Conservation (phyloP, 2,797 vertebrate genomes). For the Clarias fuscus region DNA sequence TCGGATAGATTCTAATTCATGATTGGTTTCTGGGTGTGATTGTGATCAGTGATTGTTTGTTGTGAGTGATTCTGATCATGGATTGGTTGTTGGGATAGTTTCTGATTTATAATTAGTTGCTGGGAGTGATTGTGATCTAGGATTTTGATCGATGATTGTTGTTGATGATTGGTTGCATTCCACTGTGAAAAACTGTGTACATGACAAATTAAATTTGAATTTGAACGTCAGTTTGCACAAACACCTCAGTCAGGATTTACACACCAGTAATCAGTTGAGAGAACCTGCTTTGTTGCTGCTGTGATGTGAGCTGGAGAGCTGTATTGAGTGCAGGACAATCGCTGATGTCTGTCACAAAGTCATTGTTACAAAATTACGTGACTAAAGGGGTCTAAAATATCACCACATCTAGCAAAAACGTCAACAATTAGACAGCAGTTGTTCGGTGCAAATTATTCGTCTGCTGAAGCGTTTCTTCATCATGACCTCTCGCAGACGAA, state of each 20-base stretch:
- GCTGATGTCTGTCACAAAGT: neutral
- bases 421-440: neutral
- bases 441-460: neutral
- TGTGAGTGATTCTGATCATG: too few relatives aligned
- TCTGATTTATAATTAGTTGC: too few relatives aligned
- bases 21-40: too few relatives aligned
- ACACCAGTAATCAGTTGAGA: neutral
- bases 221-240: too few relatives aligned
- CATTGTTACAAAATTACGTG: neutral
- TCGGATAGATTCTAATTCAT: too few relatives aligned
- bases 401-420: neutral
- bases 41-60: too few relatives aligned
- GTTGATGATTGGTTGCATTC: too few relatives aligned
- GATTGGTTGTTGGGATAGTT: too few relatives aligned
- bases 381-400: neutral
- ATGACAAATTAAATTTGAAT: too few relatives aligned
- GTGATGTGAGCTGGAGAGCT: neutral
- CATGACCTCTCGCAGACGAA: neutral
- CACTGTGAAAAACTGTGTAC: too few relatives aligned
- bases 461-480: neutral
- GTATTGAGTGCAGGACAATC: neutral
- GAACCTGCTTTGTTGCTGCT: neutral
- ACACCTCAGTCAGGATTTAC: neutral
- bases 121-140: too few relatives aligned
- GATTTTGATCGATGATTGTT: too few relatives aligned